Conservation (phyloP, 2,113 vertebrate species). For the Nothoprocta perdicaria region DNA sequence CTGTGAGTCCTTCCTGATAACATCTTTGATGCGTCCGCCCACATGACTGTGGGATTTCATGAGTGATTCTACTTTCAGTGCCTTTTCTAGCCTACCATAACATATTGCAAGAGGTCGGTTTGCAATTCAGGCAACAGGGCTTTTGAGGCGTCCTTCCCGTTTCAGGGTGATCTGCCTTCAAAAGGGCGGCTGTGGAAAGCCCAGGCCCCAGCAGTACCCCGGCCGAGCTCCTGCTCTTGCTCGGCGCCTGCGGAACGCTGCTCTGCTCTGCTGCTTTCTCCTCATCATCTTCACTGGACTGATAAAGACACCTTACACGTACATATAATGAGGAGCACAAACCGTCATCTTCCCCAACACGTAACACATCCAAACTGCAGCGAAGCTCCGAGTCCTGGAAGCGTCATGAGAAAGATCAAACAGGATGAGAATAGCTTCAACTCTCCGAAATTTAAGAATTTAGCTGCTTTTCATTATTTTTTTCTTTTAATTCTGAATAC, state of each 20-base stretch:
- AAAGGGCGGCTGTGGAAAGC: background rate
- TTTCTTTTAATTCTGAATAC: background rate
- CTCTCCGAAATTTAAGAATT: background rate
- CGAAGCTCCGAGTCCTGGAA: background rate
- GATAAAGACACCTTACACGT: background rate
- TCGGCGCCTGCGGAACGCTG: background rate
- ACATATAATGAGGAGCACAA: background rate
- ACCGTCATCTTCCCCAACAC: background rate
- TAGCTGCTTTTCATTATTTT: background rate
- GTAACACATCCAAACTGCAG: background rate
- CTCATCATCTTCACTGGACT: background rate
- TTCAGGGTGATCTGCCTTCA: background rate
- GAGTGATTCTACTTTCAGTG: background rate
- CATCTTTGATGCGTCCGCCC: conserved; percentile 25
- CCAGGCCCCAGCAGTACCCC: background rate
- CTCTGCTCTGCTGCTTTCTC: background rate
- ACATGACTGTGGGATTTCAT: background rate
- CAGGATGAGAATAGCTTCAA: background rate
- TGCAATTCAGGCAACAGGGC: background rate
- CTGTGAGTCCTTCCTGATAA: background rate
- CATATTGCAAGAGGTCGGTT: background rate
- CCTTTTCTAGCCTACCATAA: conserved; percentile 35
- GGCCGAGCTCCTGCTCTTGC: background rate
- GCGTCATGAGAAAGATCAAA: background rate
- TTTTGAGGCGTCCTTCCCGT: background rate